These are phyloP conservation scores for Thamnophis elegans DNA, from an alignment of 2,797 vertebrate species.

Conservation along the genomic window DNA sequence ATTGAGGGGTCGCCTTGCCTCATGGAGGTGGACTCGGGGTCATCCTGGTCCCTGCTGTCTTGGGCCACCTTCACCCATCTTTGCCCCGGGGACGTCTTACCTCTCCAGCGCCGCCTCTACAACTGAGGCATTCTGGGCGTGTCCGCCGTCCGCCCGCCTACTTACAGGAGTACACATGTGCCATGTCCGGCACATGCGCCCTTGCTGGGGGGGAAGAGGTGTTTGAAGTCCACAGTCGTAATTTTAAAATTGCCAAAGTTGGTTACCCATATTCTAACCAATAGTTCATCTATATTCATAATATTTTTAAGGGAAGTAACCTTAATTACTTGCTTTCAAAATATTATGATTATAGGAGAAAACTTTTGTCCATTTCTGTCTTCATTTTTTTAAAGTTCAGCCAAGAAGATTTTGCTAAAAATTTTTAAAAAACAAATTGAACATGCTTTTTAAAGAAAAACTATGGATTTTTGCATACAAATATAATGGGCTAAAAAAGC, in stretches of 20 bases:
- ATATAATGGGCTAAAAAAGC: neutral
- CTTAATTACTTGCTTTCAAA: neutral
- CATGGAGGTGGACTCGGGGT: too few relatives aligned
- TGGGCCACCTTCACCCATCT: too few relatives aligned
- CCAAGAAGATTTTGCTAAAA: neutral
- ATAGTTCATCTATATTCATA: neutral
- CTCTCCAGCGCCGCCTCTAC: too few relatives aligned
- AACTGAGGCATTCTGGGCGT: too few relatives aligned
- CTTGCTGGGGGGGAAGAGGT: too few relatives aligned
- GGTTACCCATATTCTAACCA: neutral
- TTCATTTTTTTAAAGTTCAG: slow-evolving; percentile 2
- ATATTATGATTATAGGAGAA: neutral
- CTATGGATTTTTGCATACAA: neutral
- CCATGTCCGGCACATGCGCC: too few relatives aligned
- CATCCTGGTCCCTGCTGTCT: too few relatives aligned
- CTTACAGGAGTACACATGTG: too few relatives aligned
- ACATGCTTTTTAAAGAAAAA: neutral
- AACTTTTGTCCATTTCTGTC: neutral
- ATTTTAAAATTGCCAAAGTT: neutral
- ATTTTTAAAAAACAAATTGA: neutral
- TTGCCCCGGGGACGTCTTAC: too few relatives aligned
- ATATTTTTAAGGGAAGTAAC: neutral
- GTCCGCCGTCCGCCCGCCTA: too few relatives aligned
- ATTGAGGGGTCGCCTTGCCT: too few relatives aligned
- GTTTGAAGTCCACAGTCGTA: neutral